Base-by-base conservation (phyloP, 2,113 vertebrate species). In the Nanger granti region DNA sequence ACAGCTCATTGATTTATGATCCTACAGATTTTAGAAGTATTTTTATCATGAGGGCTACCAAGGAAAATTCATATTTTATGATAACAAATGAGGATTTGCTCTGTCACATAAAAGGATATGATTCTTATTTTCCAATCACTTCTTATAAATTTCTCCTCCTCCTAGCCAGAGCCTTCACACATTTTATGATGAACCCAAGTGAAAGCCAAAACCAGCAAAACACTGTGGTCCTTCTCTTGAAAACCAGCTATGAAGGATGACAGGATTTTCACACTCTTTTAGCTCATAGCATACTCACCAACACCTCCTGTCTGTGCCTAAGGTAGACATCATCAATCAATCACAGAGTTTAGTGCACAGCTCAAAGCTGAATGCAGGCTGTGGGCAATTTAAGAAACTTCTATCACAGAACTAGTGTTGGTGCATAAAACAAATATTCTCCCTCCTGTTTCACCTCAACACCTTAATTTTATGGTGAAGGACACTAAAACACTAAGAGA, bases 51-150 rank as follows among this genome's bases (percentile, higher is more conserved):
- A 84, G 4, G 4, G 47, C 44, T 82, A 80, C 47, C 66, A 95
- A 93, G 41, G 14, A 86, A 93, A 89, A 55, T 89, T 64, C 20
- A 41, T 92, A 87, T 92, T 97, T 92, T 93, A 91, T 66, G 6
- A 94, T 82, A 97, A 90, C 34, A 37, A 88, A 82, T 92, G 20
- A 90, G 47, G n/a, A 93, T 64, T 85, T 93, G 54, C 3, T 54
- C 13, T 76, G 52, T 89, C 24, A 64, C 47, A 41, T 37, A 47
- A 95, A 95, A 79, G 22, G 60, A 85, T 34, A 69, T 52, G 52
- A 34, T 73, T 24, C 20, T 86, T 86, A 28, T 86, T 96, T 93
- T 54, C 44, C 24, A 47, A n/a, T 89, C 10, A 57, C 85, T 91
- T 92, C 79, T 94, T 87, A 31, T 4, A 37, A n/a, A 29, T 52